Evolutionary conservation across 2,113 vertebrate species (phyloP).

Genomic region (Scolopax mira): DNA sequence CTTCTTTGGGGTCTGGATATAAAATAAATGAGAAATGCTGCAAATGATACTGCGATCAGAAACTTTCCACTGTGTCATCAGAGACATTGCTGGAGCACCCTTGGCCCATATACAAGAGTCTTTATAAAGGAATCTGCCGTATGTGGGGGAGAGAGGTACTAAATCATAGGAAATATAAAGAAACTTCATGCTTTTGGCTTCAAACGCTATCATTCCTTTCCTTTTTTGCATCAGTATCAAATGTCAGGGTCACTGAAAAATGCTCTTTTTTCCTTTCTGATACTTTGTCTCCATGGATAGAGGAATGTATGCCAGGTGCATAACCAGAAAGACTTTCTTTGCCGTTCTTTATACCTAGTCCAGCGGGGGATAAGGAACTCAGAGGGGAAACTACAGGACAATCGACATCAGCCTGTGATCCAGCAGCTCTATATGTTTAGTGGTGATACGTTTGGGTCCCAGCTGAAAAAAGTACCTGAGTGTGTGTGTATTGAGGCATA

Average conservation of each 20-base stretch:
- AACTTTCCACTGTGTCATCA: background rate
- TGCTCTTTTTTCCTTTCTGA: background rate
- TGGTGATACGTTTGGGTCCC: background rate
- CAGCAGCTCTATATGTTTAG: background rate
- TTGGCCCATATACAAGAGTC: background rate
- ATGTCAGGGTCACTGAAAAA: constrained; percentile 63
- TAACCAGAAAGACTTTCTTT: constrained; percentile 24
- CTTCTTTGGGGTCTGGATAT: background rate
- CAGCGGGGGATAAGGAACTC: background rate
- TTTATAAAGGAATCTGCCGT: background rate
- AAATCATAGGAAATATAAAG: constrained; percentile 44
- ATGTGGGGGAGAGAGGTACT: background rate
- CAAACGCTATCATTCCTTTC: background rate
- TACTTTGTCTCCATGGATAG: constrained; percentile 27
- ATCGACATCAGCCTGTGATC: background rate
- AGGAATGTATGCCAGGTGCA: constrained; percentile 42
- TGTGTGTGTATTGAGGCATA: background rate
- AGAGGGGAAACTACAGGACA: background rate
- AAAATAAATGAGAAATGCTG: constrained; percentile 6
- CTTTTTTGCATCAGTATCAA: constrained; percentile 52
- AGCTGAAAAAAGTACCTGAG: background rate
- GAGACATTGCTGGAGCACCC: background rate
- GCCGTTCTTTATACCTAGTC: background rate
- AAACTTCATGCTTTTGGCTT: constrained; percentile 29
- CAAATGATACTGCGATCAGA: background rate